Base-by-base conservation (phyloP, 2,888 invertebrate species). In the Cataglyphis rosenhaueri region DNA sequence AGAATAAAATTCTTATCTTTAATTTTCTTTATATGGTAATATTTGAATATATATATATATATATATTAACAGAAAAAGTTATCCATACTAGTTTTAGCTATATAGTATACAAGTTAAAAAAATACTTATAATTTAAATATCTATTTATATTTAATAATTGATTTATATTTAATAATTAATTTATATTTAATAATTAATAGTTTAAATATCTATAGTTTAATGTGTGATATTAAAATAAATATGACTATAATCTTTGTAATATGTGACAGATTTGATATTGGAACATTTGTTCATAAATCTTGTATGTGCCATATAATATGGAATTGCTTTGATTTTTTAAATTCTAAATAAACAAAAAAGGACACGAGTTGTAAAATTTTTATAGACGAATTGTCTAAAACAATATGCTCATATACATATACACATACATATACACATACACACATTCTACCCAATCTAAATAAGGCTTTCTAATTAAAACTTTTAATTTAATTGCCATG, bases 401-500 rank as follows among this genome's bases (percentile, higher is more conserved):
- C n/a, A 65, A 57, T 44, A 25, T 21, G n/a, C 15, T 21, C 25
- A 25, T 57, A 44, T 15, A 44, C 44, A 18, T 6, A 48, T 18
- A 48, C 6, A 41, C 38, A 38, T 9, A 38, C 38, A 38, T 1
- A 38, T 1, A 38, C 38, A 38, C 38, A 41, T 12, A 41, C 12
- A 41, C 41, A 41, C 15, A 52, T 18, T 18, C n/a, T 18, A n/a
- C 1, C 0, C 48, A 52, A 52, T 48, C 41, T 29, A 29, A 68
- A 65, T 35, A 35, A 66, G 6, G 3, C 3, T 68, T 3, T 68
- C 59, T 78, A 78, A 82, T 70, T 82, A 62, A 82, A 76, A 66
- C 38, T 48, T 62, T 61, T 59, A 68, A 82, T 68, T 82, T 82
- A 78, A 78, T 61, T 68, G 70, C 32, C 62, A 29, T 29, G n/a